Evolutionary conservation across 2,888 invertebrate genomes (phyloP), one percentile per base, ranked within the genome.

Genomic region (Gryllus longicercus): DNA sequence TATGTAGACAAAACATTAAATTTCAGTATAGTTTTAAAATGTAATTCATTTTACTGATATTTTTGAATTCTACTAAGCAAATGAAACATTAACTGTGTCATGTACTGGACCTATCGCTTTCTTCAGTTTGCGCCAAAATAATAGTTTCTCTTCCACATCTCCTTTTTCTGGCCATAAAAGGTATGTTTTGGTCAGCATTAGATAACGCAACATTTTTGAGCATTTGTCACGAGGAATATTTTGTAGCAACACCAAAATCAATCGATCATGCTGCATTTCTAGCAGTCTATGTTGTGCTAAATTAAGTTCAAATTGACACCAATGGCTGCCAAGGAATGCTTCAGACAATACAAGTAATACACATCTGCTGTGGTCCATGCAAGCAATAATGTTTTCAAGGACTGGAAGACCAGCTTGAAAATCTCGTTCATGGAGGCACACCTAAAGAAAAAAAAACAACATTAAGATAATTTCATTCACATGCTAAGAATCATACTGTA

Each of bases 291-390:
- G 91, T 81, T 93, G 93, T 0, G 93, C 93, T 77, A 93, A 84
- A 83, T 92, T 91, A 91, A 93, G 91, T 85, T 93, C 93, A 83
- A 92, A 93, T 84, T 92, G 91, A 84, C 93, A 93, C 93, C 93
- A 93, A 82, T 92, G 91, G 83, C 93, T 93, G 12, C 89, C 86
- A 11, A 93, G 85, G 85, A 93, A 93, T 82, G 88, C 87, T 75
- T 90, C 88, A 0, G 93, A 92, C 18, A 93, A 88, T 12, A 93
- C 88, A 80, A 93, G 86, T 86, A 93, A 88, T 0, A 93, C 89
- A 10, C 90, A 89, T 23, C 90, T 87, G 0, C 93, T 93, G 1
- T 90, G 88, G 83, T 93, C 92, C 89, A 93, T 92, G 84, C 92
- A 91, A 0, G 91, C 90, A 0, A 92, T 90, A 82, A 93, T 93